These are phyloP conservation scores for Ephialtes manifestator DNA, from an alignment of 2,888 invertebrate genomes.

Conservation along the genomic window DNA sequence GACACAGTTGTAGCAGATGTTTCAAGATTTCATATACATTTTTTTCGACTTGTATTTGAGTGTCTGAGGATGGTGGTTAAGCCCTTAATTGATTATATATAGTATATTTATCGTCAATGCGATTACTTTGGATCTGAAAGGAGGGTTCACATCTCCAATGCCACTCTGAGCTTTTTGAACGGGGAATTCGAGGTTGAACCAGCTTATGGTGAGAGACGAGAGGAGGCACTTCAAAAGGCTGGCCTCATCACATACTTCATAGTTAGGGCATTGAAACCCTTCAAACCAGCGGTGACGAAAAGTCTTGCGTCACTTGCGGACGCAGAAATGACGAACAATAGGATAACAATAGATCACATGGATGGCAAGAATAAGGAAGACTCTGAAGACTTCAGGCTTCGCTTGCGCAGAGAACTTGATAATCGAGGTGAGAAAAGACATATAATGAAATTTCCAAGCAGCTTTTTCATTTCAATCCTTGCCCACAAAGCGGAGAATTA, in stretches of 20 bases:
- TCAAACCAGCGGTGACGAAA: conserved; percentile 82
- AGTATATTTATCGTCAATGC: not conserved
- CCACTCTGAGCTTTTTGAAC: conserved; percentile 94
- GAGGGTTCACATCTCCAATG: conserved; percentile 97
- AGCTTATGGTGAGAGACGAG: conserved; percentile 95
- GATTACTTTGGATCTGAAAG: conserved; percentile 81
- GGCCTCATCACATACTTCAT: conserved; percentile 97
- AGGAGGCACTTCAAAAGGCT: conserved; percentile 95
- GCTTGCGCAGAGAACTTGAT: conserved; percentile 93
- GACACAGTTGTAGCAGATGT: too few species aligned
- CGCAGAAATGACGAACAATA: conserved; percentile 77
- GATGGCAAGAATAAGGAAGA: conserved; percentile 85
- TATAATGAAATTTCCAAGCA: not conserved
- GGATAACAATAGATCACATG: conserved; percentile 74
- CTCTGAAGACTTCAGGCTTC: conserved; percentile 93
- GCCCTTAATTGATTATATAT: too few species aligned
- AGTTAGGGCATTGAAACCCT: conserved; percentile 93
- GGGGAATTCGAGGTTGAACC: conserved; percentile 97
- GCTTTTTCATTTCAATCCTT: conserved; percentile 52
- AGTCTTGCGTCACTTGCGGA: conserved; percentile 81
- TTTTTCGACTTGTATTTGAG: not conserved
- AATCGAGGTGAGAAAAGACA: conserved; percentile 90
- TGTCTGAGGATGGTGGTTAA: too few species aligned
- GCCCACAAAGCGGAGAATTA: not conserved
- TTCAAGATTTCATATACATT: too few species aligned